Percentiles rank a stretch among this genome's conserved stretches.
These are phyloP conservation scores for Sorex araneus DNA, from an alignment of 2,113 vertebrate species.

Conservation along the genomic window DNA sequence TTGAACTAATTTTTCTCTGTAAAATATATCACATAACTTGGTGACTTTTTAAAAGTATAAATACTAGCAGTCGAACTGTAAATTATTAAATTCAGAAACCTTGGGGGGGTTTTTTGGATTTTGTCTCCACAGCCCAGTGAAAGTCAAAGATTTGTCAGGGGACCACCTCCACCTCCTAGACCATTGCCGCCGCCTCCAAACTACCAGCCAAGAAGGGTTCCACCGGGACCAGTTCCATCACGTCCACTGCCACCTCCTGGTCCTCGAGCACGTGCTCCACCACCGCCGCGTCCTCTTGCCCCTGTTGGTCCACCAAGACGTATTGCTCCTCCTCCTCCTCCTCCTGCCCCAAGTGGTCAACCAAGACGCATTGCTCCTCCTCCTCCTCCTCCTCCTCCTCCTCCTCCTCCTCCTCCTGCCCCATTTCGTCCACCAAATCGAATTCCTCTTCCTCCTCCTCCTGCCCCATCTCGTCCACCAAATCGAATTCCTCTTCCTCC, in stretches of 20 bases:
- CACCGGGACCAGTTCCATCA: neutral
- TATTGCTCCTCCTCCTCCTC: neutral
- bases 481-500: no score
- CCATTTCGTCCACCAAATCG: neutral
- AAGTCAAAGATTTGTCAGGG: neutral
- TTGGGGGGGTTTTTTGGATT: no score
- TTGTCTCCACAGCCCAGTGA: slow-evolving; percentile 59
- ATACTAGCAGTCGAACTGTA: slow-evolving; percentile 36
- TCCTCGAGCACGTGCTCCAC: neutral
- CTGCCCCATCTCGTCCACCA: neutral
- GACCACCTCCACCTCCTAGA: neutral
- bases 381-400: neutral
- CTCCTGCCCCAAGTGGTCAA: no score
- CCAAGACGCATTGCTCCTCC: no score
- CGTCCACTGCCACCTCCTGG: neutral
- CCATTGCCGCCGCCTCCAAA: fast-evolving
- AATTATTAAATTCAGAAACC: slow-evolving; percentile 32
- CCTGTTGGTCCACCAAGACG: neutral
- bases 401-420: no score
- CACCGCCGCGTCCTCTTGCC: no score
- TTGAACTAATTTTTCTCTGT: no score
- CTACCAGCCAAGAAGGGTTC: neutral
- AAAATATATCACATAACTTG: no score
- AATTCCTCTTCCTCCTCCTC: fast-evolving
- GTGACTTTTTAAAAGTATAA: no score